Evolutionary conservation across 2,888 invertebrate species (phyloP).

Genomic region (Noctua fimbriata): DNA sequence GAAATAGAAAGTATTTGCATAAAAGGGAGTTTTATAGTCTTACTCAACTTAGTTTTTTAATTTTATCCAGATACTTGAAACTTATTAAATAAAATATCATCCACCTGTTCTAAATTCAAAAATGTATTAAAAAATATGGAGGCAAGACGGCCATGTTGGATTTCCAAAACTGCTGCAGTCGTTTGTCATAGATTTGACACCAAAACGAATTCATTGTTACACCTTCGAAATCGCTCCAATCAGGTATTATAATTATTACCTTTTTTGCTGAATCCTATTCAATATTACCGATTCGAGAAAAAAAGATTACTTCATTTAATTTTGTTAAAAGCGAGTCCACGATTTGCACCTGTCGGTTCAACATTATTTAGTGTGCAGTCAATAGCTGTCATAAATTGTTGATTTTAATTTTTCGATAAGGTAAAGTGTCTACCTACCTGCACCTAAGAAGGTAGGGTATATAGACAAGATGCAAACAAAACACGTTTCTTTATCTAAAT

Average conservation of each 20-base stretch:
- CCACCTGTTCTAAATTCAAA: not conserved
- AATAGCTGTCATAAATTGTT: constrained; percentile 3
- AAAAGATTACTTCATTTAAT: constrained; percentile 33
- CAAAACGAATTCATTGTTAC: constrained; percentile 48
- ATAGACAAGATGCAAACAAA: not conserved
- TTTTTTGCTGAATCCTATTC: constrained; percentile 30
- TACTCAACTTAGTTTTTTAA: not conserved
- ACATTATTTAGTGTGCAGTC: constrained; percentile 20
- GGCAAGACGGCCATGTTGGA: constrained; percentile 31
- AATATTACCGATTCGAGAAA: not conserved
- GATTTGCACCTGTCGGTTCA: constrained; percentile 21
- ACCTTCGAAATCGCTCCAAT: not conserved
- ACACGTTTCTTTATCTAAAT: constrained; percentile 10
- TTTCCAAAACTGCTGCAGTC: constrained; percentile 17
- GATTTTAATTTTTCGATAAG: not conserved
- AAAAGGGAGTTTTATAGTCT: not conserved
- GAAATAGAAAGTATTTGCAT: constrained; percentile 31
- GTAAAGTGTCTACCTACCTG: not conserved
- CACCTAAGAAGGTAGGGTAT: not conserved
- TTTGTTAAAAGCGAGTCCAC: constrained; percentile 6
- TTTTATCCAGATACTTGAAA: not conserved
- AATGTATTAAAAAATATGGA: not conserved
- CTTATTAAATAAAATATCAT: not conserved
- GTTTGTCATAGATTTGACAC: constrained; percentile 39
- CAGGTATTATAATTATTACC: not conserved